Evolutionary conservation across 2,113 vertebrate genomes (phyloP).

Genomic region (Procapra przewalskii): DNA sequence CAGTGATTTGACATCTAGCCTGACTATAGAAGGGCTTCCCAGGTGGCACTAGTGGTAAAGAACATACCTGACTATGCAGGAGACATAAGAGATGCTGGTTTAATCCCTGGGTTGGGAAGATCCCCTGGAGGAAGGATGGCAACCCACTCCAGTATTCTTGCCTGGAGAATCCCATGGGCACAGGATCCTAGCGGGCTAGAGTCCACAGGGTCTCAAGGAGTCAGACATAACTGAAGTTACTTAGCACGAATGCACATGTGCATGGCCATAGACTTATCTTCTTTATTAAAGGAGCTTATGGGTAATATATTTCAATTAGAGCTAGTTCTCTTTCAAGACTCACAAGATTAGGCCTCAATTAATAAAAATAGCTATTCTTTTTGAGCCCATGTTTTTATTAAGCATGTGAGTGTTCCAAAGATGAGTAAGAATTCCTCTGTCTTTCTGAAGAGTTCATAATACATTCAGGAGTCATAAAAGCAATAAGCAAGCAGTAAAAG

Average conservation of each 20-base stretch:
- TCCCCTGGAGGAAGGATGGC: background rate
- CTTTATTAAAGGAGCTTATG: conserved; percentile 17
- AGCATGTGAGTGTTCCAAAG: background rate
- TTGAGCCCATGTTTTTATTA: background rate
- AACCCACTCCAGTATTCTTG: background rate
- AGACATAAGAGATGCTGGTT: background rate
- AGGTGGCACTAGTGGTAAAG: background rate
- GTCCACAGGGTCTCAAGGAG: background rate
- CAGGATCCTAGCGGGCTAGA: background rate
- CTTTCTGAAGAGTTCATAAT: conserved; percentile 13
- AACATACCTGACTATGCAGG: background rate
- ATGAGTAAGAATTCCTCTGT: background rate
- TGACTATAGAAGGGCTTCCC: background rate
- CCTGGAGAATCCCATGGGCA: background rate
- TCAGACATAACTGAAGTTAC: background rate
- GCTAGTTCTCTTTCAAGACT: background rate
- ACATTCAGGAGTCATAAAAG: background rate
- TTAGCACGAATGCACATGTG: background rate
- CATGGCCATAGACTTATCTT: background rate
- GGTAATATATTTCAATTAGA: background rate
- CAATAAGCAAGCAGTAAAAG: background rate
- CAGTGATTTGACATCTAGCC: background rate
- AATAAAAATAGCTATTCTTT: background rate
- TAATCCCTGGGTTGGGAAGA: background rate
- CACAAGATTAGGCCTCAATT: background rate